phyloP scores from a whole-genome alignment of 2,888 invertebrate genomes.

The Apotomis turbidana region DNA sequence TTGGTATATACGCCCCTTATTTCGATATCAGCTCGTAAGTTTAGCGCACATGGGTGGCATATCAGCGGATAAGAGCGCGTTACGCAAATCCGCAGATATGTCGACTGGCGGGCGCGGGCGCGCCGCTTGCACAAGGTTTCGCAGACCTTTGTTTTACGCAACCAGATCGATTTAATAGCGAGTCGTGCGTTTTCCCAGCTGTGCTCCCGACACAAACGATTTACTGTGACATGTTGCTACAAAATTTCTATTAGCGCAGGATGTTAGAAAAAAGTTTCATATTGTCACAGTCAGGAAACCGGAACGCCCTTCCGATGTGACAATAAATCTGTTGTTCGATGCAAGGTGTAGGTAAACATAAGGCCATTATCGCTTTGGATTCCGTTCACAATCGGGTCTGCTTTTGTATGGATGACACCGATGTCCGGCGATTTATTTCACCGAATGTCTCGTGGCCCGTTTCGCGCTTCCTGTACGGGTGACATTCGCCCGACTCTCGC shows the following conservation, averaged over 20 bases:
- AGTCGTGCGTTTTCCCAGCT: conserved; percentile 80
- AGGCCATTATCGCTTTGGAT: conserved; percentile 55
- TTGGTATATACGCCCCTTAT: conserved; percentile 25
- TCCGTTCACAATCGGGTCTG: conserved; percentile 63
- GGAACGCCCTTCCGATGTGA: conserved; percentile 50
- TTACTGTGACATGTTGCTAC: conserved; percentile 55
- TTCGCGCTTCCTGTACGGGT: conserved; percentile 53
- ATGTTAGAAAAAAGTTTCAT: conserved; percentile 43
- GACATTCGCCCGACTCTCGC: conserved; percentile 68
- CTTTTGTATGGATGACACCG: conserved; percentile 68
- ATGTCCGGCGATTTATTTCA: conserved; percentile 71
- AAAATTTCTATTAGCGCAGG: conserved; percentile 51
- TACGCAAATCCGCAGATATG: conserved; percentile 84
- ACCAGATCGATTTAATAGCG: conserved; percentile 82
- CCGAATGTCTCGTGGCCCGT: conserved; percentile 55
- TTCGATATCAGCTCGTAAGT: conserved; percentile 30
- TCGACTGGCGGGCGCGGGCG: conserved; percentile 75
- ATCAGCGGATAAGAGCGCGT: conserved; percentile 81
- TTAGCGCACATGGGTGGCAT: conserved; percentile 66
- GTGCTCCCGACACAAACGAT: conserved; percentile 67
- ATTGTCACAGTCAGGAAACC: conserved; percentile 53
- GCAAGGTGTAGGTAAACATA: conserved; percentile 58
- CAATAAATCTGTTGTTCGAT: conserved; percentile 60
- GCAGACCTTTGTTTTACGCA: conserved; percentile 84
- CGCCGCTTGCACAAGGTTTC: conserved; percentile 81